phyloP scores from a whole-genome alignment of 2,888 invertebrate genomes.

The Drosophila helvetica region DNA sequence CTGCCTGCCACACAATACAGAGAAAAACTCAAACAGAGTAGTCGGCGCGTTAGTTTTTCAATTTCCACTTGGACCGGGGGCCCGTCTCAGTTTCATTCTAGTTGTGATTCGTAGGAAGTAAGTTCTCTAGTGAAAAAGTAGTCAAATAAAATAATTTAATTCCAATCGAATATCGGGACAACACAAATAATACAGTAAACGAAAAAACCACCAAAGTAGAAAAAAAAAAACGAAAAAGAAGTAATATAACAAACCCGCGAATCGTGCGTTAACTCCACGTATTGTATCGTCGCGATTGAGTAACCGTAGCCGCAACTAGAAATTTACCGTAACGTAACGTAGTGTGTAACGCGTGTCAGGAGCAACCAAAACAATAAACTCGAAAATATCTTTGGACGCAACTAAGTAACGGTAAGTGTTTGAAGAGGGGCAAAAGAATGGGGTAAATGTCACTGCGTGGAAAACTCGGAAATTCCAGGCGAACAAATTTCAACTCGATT shows the following conservation, averaged over 20 bases:
- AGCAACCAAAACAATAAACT: constrained; percentile 20
- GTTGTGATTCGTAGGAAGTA: constrained; percentile 75
- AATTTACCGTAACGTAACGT: background rate
- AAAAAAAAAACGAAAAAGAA: constrained; percentile 41
- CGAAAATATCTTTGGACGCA: background rate
- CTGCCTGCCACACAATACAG: background rate
- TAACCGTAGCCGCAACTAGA: background rate
- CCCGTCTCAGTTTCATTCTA: constrained; percentile 61
- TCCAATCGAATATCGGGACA: constrained; percentile 62
- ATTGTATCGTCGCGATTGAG: background rate
- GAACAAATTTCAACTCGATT: constrained; percentile 66
- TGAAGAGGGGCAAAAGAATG: background rate
- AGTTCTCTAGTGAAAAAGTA: constrained; percentile 67
- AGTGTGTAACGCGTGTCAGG: constrained; percentile 6
- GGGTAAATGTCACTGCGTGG: constrained; percentile 27
- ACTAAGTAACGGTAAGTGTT: constrained; percentile 40
- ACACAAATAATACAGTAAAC: constrained; percentile 49
- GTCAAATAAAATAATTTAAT: constrained; percentile 61
- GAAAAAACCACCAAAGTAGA: constrained; percentile 36
- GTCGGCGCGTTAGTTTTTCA: constrained; percentile 37
- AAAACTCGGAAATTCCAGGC: constrained; percentile 48
- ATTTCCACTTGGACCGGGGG: constrained; percentile 19
- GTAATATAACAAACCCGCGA: constrained; percentile 27
- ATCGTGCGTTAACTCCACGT: constrained; percentile 16
- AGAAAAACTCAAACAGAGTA: constrained; percentile 18